These are phyloP conservation scores for Paedocypris micromegethes DNA, from an alignment of 2,797 vertebrate species.

Conservation along the genomic window DNA sequence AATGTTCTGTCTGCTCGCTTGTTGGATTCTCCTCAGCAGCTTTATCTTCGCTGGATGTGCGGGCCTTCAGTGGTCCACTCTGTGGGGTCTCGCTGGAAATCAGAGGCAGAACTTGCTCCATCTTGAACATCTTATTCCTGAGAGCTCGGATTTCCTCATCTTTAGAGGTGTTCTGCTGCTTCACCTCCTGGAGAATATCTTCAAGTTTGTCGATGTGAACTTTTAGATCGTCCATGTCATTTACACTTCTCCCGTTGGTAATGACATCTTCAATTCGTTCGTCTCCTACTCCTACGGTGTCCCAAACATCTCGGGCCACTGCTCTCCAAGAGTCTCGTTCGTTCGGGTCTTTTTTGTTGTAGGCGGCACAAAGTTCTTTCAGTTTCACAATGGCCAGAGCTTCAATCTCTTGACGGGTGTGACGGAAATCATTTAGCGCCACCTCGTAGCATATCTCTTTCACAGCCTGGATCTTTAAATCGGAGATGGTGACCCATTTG, in stretches of 20 bases:
- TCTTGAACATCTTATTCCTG: slow-evolving; percentile 96
- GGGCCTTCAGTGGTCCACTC: slow-evolving; percentile 36
- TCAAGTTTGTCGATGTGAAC: slow-evolving; percentile 97
- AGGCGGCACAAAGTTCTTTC: slow-evolving; percentile 95
- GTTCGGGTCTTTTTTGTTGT: slow-evolving; percentile 95
- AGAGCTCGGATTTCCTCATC: slow-evolving; percentile 94
- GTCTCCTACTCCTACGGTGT: slow-evolving; percentile 94
- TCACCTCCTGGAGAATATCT: slow-evolving; percentile 95
- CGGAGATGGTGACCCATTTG: slow-evolving; percentile 98
- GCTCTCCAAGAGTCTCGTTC: slow-evolving; percentile 97
- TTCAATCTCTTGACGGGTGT: slow-evolving; percentile 96
- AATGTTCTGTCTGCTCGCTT: slow-evolving; percentile 65
- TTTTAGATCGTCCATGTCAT: slow-evolving; percentile 91
- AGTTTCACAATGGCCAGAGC: slow-evolving; percentile 97
- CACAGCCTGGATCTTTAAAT: slow-evolving; percentile 98
- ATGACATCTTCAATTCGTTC: slow-evolving; percentile 89
- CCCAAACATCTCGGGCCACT: slow-evolving; percentile 96
- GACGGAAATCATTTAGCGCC: slow-evolving; percentile 95
- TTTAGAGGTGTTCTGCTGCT: slow-evolving; percentile 97
- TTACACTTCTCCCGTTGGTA: slow-evolving; percentile 66
- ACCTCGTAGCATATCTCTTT: slow-evolving; percentile 99
- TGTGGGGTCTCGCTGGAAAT: slow-evolving; percentile 66
- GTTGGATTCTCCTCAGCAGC: slow-evolving; percentile 55
- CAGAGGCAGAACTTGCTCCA: slow-evolving; percentile 94
- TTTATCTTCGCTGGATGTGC: slow-evolving; percentile 55